A percentile compares a stretch with the other conserved stretches of the same genome.
Evolutionary conservation across 2,888 invertebrate species (phyloP).

Genomic region (Arctia plantaginis): DNA sequence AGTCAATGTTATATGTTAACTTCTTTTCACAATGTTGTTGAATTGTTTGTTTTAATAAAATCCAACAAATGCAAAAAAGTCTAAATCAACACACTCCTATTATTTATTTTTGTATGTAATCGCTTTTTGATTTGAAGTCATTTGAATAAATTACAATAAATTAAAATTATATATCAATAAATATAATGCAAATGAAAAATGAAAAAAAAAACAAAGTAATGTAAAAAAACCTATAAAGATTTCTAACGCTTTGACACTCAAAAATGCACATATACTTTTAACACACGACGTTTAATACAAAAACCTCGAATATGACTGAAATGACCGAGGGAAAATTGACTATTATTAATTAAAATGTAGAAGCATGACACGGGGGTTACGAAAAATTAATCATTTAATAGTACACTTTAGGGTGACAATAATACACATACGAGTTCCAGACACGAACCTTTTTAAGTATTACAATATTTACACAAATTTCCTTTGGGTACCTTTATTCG

Average conservation of each 20-base stretch:
- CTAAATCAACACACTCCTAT: neutral
- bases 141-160: no score
- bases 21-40: neutral
- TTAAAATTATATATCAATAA: neutral
- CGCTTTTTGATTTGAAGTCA: no score
- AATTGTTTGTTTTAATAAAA: neutral
- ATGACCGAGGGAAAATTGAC: neutral
- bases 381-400: conserved; percentile 8
- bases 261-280: neutral
- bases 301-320: neutral
- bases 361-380: neutral
- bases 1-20: neutral
- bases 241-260: neutral
- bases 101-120: no score
- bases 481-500: conserved; percentile 1
- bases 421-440: neutral
- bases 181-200: neutral
- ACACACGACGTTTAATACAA: neutral
- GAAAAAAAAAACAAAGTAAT: neutral
- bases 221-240: no score
- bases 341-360: conserved; percentile 1
- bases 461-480: conserved; percentile 3
- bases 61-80: no score
- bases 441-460: conserved; percentile 4
- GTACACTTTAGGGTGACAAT: conserved; percentile 14